Percentiles rank a stretch among this genome's conserved stretches.
These are phyloP conservation scores for Nasonia oneida DNA, from an alignment of 2,888 invertebrate species.

Conservation along the genomic window DNA sequence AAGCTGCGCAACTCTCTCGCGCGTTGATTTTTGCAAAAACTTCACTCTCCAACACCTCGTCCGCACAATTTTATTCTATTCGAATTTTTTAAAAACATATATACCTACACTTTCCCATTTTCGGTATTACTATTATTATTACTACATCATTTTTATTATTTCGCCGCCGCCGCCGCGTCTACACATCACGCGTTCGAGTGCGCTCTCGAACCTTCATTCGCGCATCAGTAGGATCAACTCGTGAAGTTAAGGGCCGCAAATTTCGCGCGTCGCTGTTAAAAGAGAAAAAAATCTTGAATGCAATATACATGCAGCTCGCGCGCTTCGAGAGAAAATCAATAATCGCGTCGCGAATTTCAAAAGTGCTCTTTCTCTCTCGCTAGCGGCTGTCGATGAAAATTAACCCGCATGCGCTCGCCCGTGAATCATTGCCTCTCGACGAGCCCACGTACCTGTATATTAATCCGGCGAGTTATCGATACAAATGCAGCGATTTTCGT, in stretches of 20 bases:
- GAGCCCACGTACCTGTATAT: neutral
- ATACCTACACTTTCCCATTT: no score
- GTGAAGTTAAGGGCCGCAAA: constrained; percentile 49
- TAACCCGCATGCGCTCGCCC: constrained; percentile 17
- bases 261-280: constrained; percentile 37
- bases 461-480: constrained; percentile 16
- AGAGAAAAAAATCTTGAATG: neutral
- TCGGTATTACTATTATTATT: neutral
- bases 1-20: neutral
- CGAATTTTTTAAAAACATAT: neutral
- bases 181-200: constrained; percentile 37
- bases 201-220: constrained; percentile 39
- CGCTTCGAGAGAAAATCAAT: constrained; percentile 52
- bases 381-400: constrained; percentile 42
- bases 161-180: neutral
- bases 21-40: neutral
- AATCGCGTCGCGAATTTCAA: constrained; percentile 36
- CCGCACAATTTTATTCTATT: no score
- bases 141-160: neutral
- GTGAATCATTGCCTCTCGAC: constrained; percentile 12
- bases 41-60: neutral
- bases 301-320: neutral
- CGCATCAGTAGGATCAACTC: constrained; percentile 21
- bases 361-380: constrained; percentile 12
- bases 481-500: neutral